Conservation (phyloP, 2,113 vertebrate genomes). For the Otocyon megalotis region DNA sequence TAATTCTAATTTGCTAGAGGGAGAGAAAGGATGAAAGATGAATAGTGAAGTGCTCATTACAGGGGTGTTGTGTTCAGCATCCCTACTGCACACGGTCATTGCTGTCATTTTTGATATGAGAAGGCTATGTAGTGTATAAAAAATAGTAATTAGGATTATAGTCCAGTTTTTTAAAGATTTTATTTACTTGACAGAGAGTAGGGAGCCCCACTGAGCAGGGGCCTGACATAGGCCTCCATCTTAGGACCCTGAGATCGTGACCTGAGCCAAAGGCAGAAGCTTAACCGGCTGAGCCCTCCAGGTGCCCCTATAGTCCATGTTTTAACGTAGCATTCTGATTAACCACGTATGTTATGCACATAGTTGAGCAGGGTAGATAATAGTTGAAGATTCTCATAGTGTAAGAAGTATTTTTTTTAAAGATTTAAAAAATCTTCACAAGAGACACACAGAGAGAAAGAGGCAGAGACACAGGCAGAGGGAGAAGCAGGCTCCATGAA, state of each 20-base stretch:
- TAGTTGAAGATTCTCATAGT: not conserved
- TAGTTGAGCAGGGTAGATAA: not conserved
- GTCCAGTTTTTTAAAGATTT: not conserved
- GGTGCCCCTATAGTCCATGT: not conserved
- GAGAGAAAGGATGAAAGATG: not conserved
- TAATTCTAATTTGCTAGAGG: not conserved
- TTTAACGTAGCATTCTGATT: not conserved
- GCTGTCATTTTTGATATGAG: not conserved
- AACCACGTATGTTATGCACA: not conserved
- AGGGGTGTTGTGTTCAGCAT: not conserved
- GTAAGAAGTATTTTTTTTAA: not conserved
- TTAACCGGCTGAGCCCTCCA: not conserved
- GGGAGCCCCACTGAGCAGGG: too few species aligned
- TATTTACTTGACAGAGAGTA: not conserved
- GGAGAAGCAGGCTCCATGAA: too few species aligned
- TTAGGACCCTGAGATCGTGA: not conserved
- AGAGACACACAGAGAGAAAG: too few species aligned
- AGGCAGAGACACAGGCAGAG: too few species aligned
- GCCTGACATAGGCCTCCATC: too few species aligned
- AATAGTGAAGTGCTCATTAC: not conserved
- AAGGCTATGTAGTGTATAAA: not conserved
- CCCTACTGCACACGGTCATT: too few species aligned
- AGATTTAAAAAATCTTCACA: too few species aligned
- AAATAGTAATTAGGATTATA: not conserved
- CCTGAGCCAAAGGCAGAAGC: not conserved